Percentiles rank a stretch among this genome's conserved stretches.
Evolutionary conservation across 1,140 invertebrate species (phyloP).

Genomic region (Ips typographus): DNA sequence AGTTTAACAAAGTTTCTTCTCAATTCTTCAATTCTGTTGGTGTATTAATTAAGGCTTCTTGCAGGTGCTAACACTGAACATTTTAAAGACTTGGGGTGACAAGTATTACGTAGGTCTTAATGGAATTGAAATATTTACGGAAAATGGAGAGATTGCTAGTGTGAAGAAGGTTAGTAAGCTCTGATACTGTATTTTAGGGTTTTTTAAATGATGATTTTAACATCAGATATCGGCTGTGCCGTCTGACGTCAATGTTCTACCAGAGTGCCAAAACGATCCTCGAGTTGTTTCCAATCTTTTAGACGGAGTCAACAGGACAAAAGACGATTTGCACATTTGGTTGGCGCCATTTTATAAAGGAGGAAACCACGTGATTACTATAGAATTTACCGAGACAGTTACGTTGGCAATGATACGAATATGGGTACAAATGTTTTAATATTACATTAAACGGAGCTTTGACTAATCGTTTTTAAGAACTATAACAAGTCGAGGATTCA

Average conservation of each 20-base stretch:
- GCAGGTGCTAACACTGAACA: constrained; percentile 62
- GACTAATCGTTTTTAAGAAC: constrained; percentile 62
- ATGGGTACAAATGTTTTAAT: constrained; percentile 63
- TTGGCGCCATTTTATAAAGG: constrained; percentile 63
- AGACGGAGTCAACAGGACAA: constrained; percentile 71
- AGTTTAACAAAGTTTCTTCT: too few species aligned
- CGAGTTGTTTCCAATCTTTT: constrained; percentile 65
- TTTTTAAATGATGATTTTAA: not conserved
- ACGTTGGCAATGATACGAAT: constrained; percentile 72
- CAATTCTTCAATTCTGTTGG: not conserved
- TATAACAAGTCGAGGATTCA: constrained; percentile 86
- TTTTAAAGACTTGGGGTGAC: constrained; percentile 81
- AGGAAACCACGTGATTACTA: constrained; percentile 60
- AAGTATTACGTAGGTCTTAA: constrained; percentile 77
- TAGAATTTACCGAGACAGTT: constrained; percentile 60
- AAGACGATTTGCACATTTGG: constrained; percentile 78
- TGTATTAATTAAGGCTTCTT: not conserved
- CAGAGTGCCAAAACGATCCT: constrained; percentile 61
- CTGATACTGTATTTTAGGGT: not conserved
- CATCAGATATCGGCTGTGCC: constrained; percentile 63
- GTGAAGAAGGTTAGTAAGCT: constrained; percentile 57
- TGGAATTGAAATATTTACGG: constrained; percentile 76
- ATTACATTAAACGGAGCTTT: not conserved
- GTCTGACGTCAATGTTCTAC: constrained; percentile 61
- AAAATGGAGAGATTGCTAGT: constrained; percentile 59